A percentile compares a stretch with the other conserved stretches of the same genome.
These are phyloP conservation scores for Lepidurus packardi DNA, from an alignment of 1,140 invertebrate species.

Conservation along the genomic window DNA sequence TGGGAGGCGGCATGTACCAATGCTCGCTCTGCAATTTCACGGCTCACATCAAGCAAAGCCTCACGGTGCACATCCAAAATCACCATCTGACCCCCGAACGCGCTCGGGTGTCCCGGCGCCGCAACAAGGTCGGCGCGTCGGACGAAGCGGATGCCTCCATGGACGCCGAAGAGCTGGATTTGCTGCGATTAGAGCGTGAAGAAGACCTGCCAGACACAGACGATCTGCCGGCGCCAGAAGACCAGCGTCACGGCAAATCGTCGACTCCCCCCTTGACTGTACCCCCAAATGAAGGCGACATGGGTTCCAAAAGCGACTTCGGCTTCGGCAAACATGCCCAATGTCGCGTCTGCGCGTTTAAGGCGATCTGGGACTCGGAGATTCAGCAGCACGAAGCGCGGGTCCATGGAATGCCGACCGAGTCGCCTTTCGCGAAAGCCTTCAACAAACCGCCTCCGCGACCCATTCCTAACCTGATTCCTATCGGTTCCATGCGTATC, in stretches of 20 bases:
- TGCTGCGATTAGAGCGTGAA: constrained; percentile 46
- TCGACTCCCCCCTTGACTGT: neutral
- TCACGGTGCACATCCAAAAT: constrained; percentile 79
- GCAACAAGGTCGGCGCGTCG: constrained; percentile 59
- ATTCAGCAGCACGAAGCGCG: constrained; percentile 50
- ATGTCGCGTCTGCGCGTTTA: constrained; percentile 50
- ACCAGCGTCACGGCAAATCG: constrained; percentile 24
- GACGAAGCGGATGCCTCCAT: constrained; percentile 41
- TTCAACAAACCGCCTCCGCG: constrained; percentile 51
- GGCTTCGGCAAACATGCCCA: constrained; percentile 38
- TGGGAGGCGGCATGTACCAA: constrained; percentile 68
- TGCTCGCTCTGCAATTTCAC: constrained; percentile 87
- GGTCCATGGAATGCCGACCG: constrained; percentile 47
- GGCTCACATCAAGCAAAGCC: constrained; percentile 82
- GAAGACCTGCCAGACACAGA: constrained; percentile 42
- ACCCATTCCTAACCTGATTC: constrained; percentile 65
- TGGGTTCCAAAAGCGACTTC: constrained; percentile 32
- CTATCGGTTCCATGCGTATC: constrained; percentile 45
- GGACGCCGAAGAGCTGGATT: constrained; percentile 44
- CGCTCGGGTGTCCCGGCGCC: constrained; percentile 48
- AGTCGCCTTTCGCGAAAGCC: neutral
- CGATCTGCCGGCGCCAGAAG: constrained; percentile 34
- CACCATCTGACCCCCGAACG: constrained; percentile 58
- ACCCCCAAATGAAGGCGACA: neutral
- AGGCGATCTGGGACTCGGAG: constrained; percentile 52